These are phyloP conservation scores for Tipula unca DNA, from an alignment of 2,888 invertebrate genomes.

Conservation along the genomic window DNA sequence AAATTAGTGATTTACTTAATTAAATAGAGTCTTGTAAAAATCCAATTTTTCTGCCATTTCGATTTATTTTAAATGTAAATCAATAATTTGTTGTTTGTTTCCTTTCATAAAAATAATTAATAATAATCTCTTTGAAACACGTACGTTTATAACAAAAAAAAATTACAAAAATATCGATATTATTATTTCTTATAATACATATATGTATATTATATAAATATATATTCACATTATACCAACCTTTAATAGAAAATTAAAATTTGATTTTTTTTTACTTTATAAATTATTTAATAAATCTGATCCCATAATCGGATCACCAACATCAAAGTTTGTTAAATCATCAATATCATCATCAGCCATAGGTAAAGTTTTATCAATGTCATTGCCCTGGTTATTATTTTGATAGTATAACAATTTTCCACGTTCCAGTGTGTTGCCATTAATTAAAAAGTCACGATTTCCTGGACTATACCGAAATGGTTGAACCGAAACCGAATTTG, in stretches of 20 bases:
- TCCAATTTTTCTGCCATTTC: neutral
- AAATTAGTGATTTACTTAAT: neutral
- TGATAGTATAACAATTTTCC: slow-evolving; percentile 29
- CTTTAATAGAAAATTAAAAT: neutral
- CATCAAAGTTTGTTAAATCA: slow-evolving; percentile 28
- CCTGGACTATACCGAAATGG: slow-evolving; percentile 51
- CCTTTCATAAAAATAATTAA: neutral
- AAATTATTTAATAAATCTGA: slow-evolving; percentile 37
- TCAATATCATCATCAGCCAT: slow-evolving; percentile 26
- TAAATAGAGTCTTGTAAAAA: neutral
- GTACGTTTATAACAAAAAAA: neutral
- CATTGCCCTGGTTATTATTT: slow-evolving; percentile 18
- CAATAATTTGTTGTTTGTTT: neutral
- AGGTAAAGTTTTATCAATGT: slow-evolving; percentile 20
- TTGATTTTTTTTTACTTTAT: slow-evolving; percentile 27
- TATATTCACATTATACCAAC: neutral
- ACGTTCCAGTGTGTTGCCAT: slow-evolving; percentile 50
- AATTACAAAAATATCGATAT: neutral
- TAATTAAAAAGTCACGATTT: slow-evolving; percentile 49
- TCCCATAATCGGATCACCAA: slow-evolving; percentile 37
- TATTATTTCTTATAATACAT: neutral
- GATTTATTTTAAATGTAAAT: neutral
- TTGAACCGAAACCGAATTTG: slow-evolving; percentile 47
- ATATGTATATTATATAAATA: neutral
- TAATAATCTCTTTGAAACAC: neutral